Conservation (phyloP, 1,140 invertebrate genomes). For the Tetramorium parvispinum region DNA sequence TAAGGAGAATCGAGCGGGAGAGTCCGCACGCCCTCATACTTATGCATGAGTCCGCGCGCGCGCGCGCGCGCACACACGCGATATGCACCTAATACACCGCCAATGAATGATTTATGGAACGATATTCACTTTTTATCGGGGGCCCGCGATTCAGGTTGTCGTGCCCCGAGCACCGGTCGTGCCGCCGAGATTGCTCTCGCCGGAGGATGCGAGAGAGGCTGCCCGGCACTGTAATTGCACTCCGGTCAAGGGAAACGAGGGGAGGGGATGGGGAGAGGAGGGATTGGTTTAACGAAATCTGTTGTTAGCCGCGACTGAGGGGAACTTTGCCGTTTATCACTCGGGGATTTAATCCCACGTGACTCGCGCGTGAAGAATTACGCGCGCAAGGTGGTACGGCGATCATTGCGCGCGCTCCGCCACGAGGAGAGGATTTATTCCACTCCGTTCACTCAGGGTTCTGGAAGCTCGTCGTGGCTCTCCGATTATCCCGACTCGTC, state of each 20-base stretch:
- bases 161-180: constrained; percentile 63
- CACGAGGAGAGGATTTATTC: constrained; percentile 35
- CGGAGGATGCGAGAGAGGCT: constrained; percentile 61
- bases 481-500: constrained; percentile 18
- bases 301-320: constrained; percentile 43
- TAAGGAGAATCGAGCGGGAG: neutral
- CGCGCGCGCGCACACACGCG: neutral
- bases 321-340: constrained; percentile 51
- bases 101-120: constrained; percentile 76
- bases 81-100: constrained; percentile 60
- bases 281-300: constrained; percentile 60
- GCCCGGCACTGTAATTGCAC: constrained; percentile 66
- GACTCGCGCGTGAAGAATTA: constrained; percentile 53
- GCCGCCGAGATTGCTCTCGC: constrained; percentile 65
- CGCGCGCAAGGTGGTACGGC: constrained; percentile 39
- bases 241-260: constrained; percentile 10
- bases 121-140: constrained; percentile 71
- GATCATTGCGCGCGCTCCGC: constrained; percentile 27
- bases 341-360: constrained; percentile 49
- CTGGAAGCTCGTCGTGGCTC: neutral
- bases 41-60: constrained; percentile 67
- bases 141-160: constrained; percentile 58
- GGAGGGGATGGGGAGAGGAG: neutral
- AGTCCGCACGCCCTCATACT: constrained; percentile 41
- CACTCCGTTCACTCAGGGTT: too few species aligned